These are phyloP conservation scores for Chloropsis hardwickii DNA, from an alignment of 2,113 vertebrate species.

Conservation along the genomic window DNA sequence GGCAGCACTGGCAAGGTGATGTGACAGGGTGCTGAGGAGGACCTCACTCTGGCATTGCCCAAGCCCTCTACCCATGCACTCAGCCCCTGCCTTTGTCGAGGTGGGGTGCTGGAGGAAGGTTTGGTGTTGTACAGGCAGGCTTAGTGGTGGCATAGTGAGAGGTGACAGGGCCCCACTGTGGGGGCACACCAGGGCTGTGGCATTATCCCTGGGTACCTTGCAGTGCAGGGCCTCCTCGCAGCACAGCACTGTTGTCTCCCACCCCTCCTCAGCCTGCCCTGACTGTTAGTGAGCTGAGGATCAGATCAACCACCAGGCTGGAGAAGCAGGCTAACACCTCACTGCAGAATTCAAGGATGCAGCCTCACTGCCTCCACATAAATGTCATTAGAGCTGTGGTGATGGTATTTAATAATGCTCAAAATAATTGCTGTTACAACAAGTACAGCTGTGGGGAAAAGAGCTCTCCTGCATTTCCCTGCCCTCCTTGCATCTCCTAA, in stretches of 20 bases:
- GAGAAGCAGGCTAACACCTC: background rate
- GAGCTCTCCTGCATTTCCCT: background rate
- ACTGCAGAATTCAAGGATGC: background rate
- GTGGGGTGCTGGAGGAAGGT: background rate
- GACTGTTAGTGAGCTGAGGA: background rate
- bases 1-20: background rate
- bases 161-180: background rate
- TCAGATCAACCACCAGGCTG: background rate
- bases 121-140: background rate
- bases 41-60: background rate
- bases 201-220: background rate
- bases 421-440: background rate
- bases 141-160: background rate
- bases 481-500: background rate
- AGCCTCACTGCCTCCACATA: background rate
- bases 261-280: background rate
- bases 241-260: background rate
- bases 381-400: background rate
- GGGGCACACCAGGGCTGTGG: background rate
- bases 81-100: background rate
- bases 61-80: background rate
- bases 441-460: background rate
- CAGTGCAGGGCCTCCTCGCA: background rate
- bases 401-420: background rate
- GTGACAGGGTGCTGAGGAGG: accelerated